Evolutionary conservation across 2,797 vertebrate species (phyloP), one percentile per base, ranked within the genome.

Genomic region (Gouania willdenowi): DNA sequence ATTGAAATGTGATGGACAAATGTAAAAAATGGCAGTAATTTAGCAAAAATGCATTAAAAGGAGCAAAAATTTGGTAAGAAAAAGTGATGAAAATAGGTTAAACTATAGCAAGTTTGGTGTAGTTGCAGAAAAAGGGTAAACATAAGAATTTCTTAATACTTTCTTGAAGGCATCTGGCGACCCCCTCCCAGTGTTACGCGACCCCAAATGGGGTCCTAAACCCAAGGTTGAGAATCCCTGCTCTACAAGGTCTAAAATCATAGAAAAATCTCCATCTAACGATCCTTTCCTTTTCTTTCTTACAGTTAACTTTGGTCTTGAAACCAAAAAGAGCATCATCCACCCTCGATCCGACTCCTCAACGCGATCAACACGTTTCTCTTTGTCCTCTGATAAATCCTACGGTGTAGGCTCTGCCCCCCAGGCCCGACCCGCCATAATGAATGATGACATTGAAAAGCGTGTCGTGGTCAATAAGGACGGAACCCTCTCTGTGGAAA

Each of bases 401-500:
- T 90, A 60, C 2, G 76, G 87, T 1, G 29, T 85, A 0, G 21
- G 35, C 3, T 5, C 72, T 59, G 0, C 70, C 75, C 0, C 63
- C 8, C 73, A 71, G 21, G 21, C 48, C 11, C 81, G 75, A 22
- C 53, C 80, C 0, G 55, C 61, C 0, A 79, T 83, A 1, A 43
- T 80, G 6, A 88, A 90, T 0, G 92, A 95, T 0, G 89, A 93
- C 63, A 86, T 95, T 1, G 91, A 94, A 59, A 96, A 96, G 66
- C 83, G 87, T 0, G 90, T 96, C 1, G 58, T 86, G 0, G 63
- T 94, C 54, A 94, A 95, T 22, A 90, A 94, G 61, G 94, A 96
- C 0, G 94, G 94, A 20, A 95, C 93, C 62, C 74, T 97, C 6
- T 93, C 94, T 0, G 91, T 97, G 1, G 93, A 97, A 79, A 96